phyloP scores from a whole-genome alignment of 2,888 invertebrate genomes.

The Alentia gelatinosa region DNA sequence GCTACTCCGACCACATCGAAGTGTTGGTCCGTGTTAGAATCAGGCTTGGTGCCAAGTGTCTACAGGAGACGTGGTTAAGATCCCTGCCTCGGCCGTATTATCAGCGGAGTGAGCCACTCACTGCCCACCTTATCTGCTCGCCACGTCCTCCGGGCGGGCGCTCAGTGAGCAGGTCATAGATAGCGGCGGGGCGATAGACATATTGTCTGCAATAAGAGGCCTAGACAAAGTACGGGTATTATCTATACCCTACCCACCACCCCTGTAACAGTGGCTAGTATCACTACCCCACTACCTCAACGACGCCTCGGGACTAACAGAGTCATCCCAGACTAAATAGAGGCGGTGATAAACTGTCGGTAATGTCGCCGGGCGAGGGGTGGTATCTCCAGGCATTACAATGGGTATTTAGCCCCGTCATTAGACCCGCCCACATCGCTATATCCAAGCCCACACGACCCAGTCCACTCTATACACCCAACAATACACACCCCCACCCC shows the following conservation, averaged over 20 bases:
- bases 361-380: too few relatives aligned
- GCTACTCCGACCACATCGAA: too few relatives aligned
- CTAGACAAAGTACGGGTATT: neutral
- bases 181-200: neutral
- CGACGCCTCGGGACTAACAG: too few relatives aligned
- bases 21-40: too few relatives aligned
- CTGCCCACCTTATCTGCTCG: neutral
- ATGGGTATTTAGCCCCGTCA: constrained; percentile 1
- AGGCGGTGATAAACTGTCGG: neutral
- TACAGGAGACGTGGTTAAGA: neutral
- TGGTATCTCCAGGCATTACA: neutral
- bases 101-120: neutral
- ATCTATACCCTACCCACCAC: too few relatives aligned
- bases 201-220: neutral
- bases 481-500: too few relatives aligned
- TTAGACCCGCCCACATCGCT: too few relatives aligned
- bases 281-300: neutral
- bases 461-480: too few relatives aligned
- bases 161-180: neutral
- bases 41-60: neutral
- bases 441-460: too few relatives aligned
- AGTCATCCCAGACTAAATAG: too few relatives aligned
- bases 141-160: neutral
- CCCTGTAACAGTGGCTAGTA: too few relatives aligned
- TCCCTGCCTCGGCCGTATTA: neutral